A percentile compares a stretch with the other conserved stretches of the same genome.
Conservation (phyloP, 37 sponge, comb jelly and placozoan genomes). For the Chondrilla cf. caribensis region DNA sequence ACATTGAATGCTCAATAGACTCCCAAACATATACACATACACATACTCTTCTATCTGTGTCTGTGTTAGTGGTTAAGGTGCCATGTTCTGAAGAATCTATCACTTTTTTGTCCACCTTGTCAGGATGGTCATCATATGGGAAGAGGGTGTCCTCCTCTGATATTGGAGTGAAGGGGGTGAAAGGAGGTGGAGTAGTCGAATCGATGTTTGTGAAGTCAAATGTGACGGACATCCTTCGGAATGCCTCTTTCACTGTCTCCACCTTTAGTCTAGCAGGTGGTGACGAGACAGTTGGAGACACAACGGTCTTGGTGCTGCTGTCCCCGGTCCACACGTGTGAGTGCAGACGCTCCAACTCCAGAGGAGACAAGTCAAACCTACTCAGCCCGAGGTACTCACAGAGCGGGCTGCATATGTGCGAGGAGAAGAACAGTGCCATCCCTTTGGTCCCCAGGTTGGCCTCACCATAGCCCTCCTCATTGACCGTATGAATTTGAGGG, state of each 20-base stretch:
- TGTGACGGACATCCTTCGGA: not conserved
- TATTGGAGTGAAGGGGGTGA: not conserved
- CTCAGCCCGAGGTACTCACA: slow-evolving; percentile 62
- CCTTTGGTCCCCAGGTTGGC: slow-evolving; percentile 83
- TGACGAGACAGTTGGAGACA: not conserved
- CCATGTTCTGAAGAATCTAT: no score
- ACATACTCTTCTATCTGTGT: no score
- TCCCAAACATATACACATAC: no score
- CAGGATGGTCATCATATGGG: no score
- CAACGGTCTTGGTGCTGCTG: not conserved
- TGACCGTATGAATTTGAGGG: slow-evolving; percentile 90
- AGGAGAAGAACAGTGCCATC: slow-evolving; percentile 93
- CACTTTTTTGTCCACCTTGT: no score
- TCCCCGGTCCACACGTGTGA: slow-evolving; percentile 19
- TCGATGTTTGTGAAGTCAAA: no score
- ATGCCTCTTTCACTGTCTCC: slow-evolving; percentile 10
- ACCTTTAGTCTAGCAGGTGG: not conserved
- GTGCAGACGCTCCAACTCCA: slow-evolving; percentile 31
- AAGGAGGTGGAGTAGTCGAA: not conserved
- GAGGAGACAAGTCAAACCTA: slow-evolving; percentile 63
- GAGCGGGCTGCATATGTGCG: slow-evolving; percentile 80
- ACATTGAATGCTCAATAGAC: no score
- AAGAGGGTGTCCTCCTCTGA: no score
- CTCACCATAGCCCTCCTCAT: slow-evolving; percentile 72
- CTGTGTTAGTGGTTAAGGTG: no score